Conservation (phyloP, 2,113 vertebrate genomes). For the Mormyrus iriodes region DNA sequence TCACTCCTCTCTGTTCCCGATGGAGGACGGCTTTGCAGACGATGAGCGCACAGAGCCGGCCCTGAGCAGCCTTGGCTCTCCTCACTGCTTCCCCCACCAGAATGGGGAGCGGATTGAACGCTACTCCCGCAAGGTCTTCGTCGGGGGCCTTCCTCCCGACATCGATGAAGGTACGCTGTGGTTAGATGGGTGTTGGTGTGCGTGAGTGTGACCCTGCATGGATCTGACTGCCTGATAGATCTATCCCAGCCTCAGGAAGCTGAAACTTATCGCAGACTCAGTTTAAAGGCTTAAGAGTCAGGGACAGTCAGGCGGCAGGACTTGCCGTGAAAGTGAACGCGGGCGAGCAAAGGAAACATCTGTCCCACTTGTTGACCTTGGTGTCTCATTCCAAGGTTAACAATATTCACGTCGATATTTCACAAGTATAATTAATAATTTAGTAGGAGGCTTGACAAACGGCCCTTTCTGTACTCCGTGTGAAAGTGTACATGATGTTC, state of each 20-base stretch:
- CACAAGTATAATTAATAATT: background rate
- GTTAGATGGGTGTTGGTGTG: background rate
- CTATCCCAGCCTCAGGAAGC: background rate
- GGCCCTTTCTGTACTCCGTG: background rate
- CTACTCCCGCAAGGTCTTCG: constrained; percentile 95
- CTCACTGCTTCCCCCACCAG: constrained; percentile 94
- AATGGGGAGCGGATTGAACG: constrained; percentile 93
- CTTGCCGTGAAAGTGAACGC: background rate
- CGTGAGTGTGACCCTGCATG: background rate
- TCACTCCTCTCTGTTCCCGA: constrained; percentile 92
- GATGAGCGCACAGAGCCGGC: constrained; percentile 88
- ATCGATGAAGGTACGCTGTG: constrained; percentile 86
- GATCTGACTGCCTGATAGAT: background rate
- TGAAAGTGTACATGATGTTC: background rate
- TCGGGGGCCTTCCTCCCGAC: constrained; percentile 91
- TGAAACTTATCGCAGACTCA: background rate
- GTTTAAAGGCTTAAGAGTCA: background rate
- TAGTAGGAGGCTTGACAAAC: background rate
- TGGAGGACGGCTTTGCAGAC: constrained; percentile 95
- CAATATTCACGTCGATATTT: background rate
- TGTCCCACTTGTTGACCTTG: background rate
- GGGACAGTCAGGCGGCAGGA: background rate
- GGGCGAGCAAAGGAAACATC: background rate
- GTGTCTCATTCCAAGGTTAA: background rate
- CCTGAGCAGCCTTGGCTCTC: constrained; percentile 82